Evolutionary conservation across 1,140 invertebrate species (phyloP), one percentile per base, ranked within the genome.

Genomic region (Drosophila lini): DNA sequence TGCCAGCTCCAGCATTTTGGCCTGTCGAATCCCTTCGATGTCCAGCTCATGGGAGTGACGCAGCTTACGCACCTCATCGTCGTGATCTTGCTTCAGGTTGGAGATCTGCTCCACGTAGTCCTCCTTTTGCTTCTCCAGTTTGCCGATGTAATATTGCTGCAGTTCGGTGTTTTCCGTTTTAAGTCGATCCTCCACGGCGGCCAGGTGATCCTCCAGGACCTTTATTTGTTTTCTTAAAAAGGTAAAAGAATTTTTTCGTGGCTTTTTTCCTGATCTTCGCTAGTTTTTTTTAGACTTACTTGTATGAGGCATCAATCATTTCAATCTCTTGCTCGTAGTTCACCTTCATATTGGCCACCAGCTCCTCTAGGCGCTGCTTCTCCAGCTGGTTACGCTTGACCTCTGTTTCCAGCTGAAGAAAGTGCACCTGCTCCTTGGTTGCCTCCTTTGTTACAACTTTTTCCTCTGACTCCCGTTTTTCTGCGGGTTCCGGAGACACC

Each of bases 311-410:
- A 48, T 94, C 93, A 41, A 94, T 85, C 56, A 94, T 80, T 74
- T 94, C 93, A 15, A 93, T 90, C 78, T 94, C 93, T 56, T 93
- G 93, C 45, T 94, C 92, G 45, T 92, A 91, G 59, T 92, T 91
- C 4, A 80, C 79, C 16, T 91, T 91, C 70, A 91, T 91, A 40
- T 85, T 92, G 42, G 90, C 80, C 48, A 92, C 75, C 22, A 92
- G 57, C 58, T 92, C 92, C 56, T 92, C 92, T 25, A 92, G 52
- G 3, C 92, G 74, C 28, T 82, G 73, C 31, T 94, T 93, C 53
- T 93, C 91, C 45, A 93, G 86, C 63, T 92, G 86, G 40, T 93
- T 79, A 1, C 86, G 80, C 44, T 90, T 90, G 7, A 92, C 80
- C 36, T 93, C 91, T 22, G 90, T 91, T 45, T 93, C 92, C 15